Conservation (phyloP, 2,888 invertebrate genomes). For the Hesperia comma region DNA sequence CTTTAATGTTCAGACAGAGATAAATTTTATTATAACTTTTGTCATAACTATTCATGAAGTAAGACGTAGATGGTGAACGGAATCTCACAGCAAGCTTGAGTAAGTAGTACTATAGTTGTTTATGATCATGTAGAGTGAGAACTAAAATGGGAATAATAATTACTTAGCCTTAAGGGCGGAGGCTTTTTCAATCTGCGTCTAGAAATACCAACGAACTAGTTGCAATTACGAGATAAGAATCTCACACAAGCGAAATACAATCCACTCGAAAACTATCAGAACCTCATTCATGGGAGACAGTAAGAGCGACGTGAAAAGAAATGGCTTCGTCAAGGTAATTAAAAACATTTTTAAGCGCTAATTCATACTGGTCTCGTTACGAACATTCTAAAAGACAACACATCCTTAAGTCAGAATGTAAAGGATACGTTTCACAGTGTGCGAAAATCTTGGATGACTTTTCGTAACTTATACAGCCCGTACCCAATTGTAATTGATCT, state of each 20-base stretch:
- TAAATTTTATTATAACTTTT: background rate
- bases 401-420: background rate
- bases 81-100: constrained; percentile 9
- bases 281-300: constrained; percentile 5
- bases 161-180: constrained; percentile 14
- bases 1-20: background rate
- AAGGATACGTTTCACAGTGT: background rate
- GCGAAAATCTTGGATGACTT: background rate
- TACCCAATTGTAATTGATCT: no score
- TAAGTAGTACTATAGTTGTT: constrained; percentile 4
- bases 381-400: background rate
- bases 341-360: constrained; percentile 12
- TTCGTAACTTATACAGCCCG: no score
- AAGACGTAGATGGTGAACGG: constrained; percentile 1
- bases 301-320: background rate
- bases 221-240: constrained; percentile 13
- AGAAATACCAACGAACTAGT: constrained; percentile 8
- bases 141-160: constrained; percentile 16
- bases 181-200: background rate
- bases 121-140: constrained; percentile 13
- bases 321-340: constrained; percentile 14
- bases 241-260: background rate
- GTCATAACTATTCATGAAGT: constrained; percentile 9
- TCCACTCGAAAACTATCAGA: constrained; percentile 10
- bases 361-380: background rate